Conservation (phyloP, 2,888 invertebrate genomes). For the Drosophila neonasuta region DNA sequence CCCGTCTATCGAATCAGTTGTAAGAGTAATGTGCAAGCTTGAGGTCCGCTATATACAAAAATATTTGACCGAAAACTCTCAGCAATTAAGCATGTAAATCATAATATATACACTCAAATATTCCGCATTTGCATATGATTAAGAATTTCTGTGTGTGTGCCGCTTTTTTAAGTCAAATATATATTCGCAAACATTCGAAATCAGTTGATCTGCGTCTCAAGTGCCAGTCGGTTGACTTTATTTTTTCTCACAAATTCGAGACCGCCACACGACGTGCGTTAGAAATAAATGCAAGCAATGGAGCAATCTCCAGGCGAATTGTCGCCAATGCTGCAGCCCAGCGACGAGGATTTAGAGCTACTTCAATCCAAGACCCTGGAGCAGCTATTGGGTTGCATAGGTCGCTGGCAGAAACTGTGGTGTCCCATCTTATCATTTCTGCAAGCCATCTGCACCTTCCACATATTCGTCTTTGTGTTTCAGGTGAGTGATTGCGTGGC, state of each 20-base stretch:
- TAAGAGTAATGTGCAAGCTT: slow-evolving; percentile 40
- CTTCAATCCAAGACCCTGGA: slow-evolving; percentile 64
- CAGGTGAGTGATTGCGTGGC: slow-evolving; percentile 75
- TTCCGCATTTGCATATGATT: slow-evolving; percentile 53
- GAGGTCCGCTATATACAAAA: slow-evolving; percentile 25
- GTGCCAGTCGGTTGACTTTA: slow-evolving; percentile 57
- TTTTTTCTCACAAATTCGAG: slow-evolving; percentile 14
- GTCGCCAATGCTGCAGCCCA: slow-evolving; percentile 55
- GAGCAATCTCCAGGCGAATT: slow-evolving; percentile 44
- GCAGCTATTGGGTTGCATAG: slow-evolving; percentile 84
- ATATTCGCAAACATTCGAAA: slow-evolving; percentile 50
- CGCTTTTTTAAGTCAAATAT: slow-evolving; percentile 30
- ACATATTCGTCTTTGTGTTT: slow-evolving; percentile 85
- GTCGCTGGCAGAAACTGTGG: slow-evolving; percentile 84
- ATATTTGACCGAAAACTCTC: slow-evolving; percentile 43
- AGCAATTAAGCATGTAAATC: slow-evolving; percentile 40
- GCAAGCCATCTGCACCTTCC: slow-evolving; percentile 86
- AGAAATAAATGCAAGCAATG: slow-evolving; percentile 44
- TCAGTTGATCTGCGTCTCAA: slow-evolving; percentile 63
- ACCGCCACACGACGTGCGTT: slow-evolving; percentile 7
- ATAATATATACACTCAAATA: slow-evolving; percentile 40
- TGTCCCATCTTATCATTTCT: slow-evolving; percentile 84
- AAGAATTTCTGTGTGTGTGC: slow-evolving; percentile 31
- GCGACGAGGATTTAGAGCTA: slow-evolving; percentile 60
- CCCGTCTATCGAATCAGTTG: slow-evolving; percentile 43